A percentile compares a stretch with the other conserved stretches of the same genome.
phyloP scores from a whole-genome alignment of 2,888 invertebrate genomes.

The Cephonodes hylas region DNA sequence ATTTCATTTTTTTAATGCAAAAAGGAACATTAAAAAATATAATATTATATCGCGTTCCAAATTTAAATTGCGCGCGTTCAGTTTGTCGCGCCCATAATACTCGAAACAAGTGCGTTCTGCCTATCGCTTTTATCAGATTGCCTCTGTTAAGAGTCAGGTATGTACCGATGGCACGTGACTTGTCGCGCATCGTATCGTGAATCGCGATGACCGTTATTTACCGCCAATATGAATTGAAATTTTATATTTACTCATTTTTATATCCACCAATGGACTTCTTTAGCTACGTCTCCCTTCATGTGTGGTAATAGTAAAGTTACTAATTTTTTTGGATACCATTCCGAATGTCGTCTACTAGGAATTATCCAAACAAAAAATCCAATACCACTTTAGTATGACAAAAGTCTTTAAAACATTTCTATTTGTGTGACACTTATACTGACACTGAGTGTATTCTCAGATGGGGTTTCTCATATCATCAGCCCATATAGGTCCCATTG shows the following conservation, averaged over 20 bases:
- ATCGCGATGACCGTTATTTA: background rate
- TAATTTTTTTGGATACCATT: too few relatives aligned
- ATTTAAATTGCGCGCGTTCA: background rate
- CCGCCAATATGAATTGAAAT: background rate
- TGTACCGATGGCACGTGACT: background rate
- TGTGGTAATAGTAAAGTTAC: too few relatives aligned
- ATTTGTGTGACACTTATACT: too few relatives aligned
- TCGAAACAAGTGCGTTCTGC: background rate
- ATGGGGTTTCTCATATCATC: background rate
- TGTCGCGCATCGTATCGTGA: background rate
- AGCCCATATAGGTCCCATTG: background rate
- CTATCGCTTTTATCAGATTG: constrained; percentile 7
- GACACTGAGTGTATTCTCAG: too few relatives aligned
- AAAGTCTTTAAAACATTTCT: too few relatives aligned
- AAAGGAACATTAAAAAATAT: background rate
- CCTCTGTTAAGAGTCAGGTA: background rate
- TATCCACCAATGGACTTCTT: too few relatives aligned
- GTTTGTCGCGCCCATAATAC: background rate
- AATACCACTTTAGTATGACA: too few relatives aligned
- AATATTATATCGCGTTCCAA: background rate
- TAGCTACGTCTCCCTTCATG: too few relatives aligned
- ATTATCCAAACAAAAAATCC: too few relatives aligned
- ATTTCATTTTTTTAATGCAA: too few relatives aligned
- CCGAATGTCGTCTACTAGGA: too few relatives aligned
- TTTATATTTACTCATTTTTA: too few relatives aligned